A percentile compares a stretch with the other conserved stretches of the same genome.
phyloP scores from a whole-genome alignment of 2,113 vertebrate species.

The Cololabis saira region DNA sequence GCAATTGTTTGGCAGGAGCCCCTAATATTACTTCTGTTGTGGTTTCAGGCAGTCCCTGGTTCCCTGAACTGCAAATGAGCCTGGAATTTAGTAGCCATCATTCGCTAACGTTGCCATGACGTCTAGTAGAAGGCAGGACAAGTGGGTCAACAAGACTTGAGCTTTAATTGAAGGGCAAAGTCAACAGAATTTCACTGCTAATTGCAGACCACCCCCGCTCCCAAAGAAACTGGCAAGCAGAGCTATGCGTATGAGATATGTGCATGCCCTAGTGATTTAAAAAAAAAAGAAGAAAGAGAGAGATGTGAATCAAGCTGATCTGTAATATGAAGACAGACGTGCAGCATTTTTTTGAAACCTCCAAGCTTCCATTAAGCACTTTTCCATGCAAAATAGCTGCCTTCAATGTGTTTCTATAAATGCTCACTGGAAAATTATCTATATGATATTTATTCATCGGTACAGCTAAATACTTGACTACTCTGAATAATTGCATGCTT shows the following conservation, averaged over 20 bases:
- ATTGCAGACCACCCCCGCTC: constrained; percentile 40
- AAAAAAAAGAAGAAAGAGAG: constrained; percentile 12
- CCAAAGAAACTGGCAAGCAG: constrained; percentile 29
- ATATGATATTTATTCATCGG: background rate
- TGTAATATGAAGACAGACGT: constrained; percentile 27
- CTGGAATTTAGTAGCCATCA: constrained; percentile 61
- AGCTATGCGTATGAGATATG: constrained; percentile 30
- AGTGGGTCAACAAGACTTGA: constrained; percentile 70
- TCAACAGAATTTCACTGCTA: constrained; percentile 68
- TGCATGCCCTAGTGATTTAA: constrained; percentile 22
- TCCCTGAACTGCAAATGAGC: constrained; percentile 81
- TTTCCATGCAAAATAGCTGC: constrained; percentile 12
- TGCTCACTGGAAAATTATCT: background rate
- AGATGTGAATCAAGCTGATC: constrained; percentile 38
- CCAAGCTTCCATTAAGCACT: background rate
- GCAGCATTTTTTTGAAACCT: constrained; percentile 21
- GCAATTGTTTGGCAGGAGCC: constrained; percentile 69
- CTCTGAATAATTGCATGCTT: constrained; percentile 28
- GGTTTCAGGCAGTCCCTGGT: constrained; percentile 65
- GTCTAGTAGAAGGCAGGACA: constrained; percentile 63
- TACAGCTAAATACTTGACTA: constrained; percentile 22
- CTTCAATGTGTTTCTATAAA: background rate
- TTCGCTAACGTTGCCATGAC: constrained; percentile 60
- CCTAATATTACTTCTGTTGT: constrained; percentile 61
- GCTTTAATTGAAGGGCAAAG: constrained; percentile 71